Base-by-base conservation (phyloP, 2,888 invertebrate genomes). In the Stegophylla sp. region DNA sequence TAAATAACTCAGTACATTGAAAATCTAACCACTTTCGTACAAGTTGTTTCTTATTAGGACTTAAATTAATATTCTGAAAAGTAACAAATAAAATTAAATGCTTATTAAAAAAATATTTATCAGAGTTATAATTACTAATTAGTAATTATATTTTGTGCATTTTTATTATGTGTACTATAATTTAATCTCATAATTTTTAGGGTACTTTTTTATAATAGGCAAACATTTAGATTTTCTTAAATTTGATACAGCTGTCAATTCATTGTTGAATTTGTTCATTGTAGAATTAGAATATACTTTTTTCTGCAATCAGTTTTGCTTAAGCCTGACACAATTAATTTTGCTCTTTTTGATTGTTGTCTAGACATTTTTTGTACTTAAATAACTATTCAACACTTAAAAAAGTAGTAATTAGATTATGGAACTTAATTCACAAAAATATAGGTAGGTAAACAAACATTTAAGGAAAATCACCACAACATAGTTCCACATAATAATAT, bases 361-460 rank as follows among this genome's bases (percentile, higher is more conserved):
- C 43, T 43, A 43, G 43, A 43, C 10, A 43, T 43, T 43, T 43
- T 43, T 43, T 7, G 10, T 43, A 43, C 43, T 43, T 43, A 43
- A 43, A 43, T 43, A 43, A 43, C 43, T 43, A 43, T 43, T 43
- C 10, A 43, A 43, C 43, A 43, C 43, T 43, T 43, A 43, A 43
- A 43, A 7, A 7, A 43, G 43, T 43, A 43, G 43, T 43, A 43
- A 43, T 43, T 43, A 43, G 43, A 43, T 20, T 53, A 53, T 53
- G 53, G 53, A 20, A 56, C 56, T 56, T 56, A 23, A 23, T 56
- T 56, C 56, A 56, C 56, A 56, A 20, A 56, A 56, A 56, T 56
- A 56, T 56, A 56, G 56, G 20, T 53, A 53, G 20, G 56, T 56
- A 56, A 56, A 56, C 26, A 56, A 56, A 56, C 56, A 56, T 56